These are phyloP conservation scores for Pocillopora damicornis DNA, from an alignment of 64 coral and sea anemone species.

Conservation along the genomic window DNA sequence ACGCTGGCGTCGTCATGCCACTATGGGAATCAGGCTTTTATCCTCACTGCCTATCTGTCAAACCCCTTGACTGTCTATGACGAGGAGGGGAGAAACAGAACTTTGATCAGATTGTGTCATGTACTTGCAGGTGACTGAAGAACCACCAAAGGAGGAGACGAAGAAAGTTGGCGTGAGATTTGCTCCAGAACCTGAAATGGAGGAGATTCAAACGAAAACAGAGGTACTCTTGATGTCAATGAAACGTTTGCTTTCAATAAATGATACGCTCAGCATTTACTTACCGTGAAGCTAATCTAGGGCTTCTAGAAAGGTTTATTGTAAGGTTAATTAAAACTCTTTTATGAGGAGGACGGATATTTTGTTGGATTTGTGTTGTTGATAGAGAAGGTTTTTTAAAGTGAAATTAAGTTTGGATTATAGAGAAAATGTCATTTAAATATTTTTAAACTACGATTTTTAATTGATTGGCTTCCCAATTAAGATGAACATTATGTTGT, in stretches of 20 bases:
- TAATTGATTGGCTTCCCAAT: no score
- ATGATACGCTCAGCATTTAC: no score
- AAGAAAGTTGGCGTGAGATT: conserved; percentile 88
- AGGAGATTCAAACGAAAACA: conserved; percentile 91
- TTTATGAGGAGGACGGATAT: no score
- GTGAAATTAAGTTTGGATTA: no score
- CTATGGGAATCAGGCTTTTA: neutral
- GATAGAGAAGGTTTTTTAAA: no score
- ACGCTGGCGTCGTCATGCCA: neutral
- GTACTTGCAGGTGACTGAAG: conserved; percentile 21
- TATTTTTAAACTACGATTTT: no score
- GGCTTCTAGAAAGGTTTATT: neutral
- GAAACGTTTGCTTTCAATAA: no score
- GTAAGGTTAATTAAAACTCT: no score
- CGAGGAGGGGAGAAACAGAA: neutral
- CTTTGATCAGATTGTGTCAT: neutral
- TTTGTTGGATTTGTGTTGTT: no score
- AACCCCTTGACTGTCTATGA: neutral
- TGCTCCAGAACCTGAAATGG: conserved; percentile 91
- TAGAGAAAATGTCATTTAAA: no score
- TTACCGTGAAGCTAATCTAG: neutral
- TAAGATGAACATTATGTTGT: no score
- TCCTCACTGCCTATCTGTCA: neutral
- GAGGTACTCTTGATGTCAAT: conserved; percentile 46
- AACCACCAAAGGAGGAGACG: conserved; percentile 70